Conservation (phyloP, 2,113 vertebrate species). For the Pantherophis guttatus region DNA sequence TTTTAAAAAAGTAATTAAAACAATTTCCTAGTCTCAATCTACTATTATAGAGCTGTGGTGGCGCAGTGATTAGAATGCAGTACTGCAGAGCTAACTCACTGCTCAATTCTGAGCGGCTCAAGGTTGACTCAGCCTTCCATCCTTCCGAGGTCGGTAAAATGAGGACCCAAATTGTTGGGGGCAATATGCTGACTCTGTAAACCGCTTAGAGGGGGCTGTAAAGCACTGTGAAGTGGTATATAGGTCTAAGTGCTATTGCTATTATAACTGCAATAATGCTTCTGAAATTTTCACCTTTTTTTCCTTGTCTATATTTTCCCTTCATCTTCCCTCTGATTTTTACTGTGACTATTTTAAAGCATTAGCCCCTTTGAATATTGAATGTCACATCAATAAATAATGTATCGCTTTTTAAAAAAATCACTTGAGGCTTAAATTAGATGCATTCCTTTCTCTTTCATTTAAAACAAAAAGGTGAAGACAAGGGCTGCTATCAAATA, state of each 20-base stretch:
- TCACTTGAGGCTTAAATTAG: slow-evolving; percentile 3
- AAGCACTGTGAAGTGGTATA: no score
- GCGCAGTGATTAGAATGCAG: no score
- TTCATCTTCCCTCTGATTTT: background rate
- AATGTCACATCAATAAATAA: background rate
- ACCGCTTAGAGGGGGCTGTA: no score
- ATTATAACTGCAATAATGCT: no score
- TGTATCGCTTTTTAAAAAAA: background rate
- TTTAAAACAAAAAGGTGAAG: background rate
- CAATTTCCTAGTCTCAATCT: background rate
- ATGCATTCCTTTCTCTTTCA: background rate
- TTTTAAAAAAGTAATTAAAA: background rate
- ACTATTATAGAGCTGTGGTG: no score
- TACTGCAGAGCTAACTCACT: no score
- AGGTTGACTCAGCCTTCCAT: no score
- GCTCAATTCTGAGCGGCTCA: no score
- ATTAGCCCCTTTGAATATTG: background rate
- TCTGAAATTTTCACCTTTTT: background rate
- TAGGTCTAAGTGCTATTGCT: no score
- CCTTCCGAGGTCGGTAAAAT: no score
- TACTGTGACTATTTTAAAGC: background rate
- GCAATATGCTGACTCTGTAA: no score
- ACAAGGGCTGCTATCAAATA: background rate
- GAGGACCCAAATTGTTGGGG: no score
- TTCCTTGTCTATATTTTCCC: background rate